Percentiles rank a stretch among this genome's conserved stretches.
Evolutionary conservation across 2,113 vertebrate genomes (phyloP).

Genomic region (Gadus macrocephalus): DNA sequence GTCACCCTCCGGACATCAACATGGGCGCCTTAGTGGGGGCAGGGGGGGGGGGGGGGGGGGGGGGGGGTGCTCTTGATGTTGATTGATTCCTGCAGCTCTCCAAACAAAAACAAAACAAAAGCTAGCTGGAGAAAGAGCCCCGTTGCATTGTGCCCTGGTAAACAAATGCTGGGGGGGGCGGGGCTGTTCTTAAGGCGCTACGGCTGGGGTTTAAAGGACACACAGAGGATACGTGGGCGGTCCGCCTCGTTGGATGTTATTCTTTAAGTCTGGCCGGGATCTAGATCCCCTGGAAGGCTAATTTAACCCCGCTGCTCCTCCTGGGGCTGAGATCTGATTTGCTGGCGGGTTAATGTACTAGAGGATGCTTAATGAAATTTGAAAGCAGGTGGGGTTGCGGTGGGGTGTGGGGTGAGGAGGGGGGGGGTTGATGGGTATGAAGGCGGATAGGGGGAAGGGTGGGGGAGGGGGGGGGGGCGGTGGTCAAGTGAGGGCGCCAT

Average conservation of each 20-base stretch:
- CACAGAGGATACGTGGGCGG: slow-evolving; percentile 58
- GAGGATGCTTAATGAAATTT: slow-evolving; percentile 62
- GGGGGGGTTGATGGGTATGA: slow-evolving; percentile 1
- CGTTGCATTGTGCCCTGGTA: slow-evolving; percentile 37
- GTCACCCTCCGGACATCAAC: slow-evolving; percentile 43
- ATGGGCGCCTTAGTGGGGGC: slow-evolving; percentile 46
- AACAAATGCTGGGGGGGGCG: slow-evolving; percentile 36
- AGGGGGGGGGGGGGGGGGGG: slow-evolving; percentile 8
- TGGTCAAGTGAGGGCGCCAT: neutral
- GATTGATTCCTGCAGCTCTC: slow-evolving; percentile 21
- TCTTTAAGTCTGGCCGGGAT: slow-evolving; percentile 15
- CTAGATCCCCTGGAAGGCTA: slow-evolving; percentile 63
- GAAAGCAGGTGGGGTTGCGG: slow-evolving; percentile 15
- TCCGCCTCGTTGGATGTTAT: slow-evolving; percentile 60
- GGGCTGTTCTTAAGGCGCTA: slow-evolving; percentile 9
- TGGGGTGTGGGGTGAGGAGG: too few species aligned
- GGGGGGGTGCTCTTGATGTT: too few species aligned
- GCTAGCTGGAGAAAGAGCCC: slow-evolving; percentile 5
- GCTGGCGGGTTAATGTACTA: slow-evolving; percentile 64
- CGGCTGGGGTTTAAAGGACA: slow-evolving; percentile 54
- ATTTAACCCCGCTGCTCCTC: slow-evolving; percentile 61
- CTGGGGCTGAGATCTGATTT: slow-evolving; percentile 63
- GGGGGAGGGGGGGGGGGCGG: slow-evolving; percentile 5
- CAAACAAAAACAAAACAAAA: slow-evolving; percentile 20
- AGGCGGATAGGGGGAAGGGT: too few species aligned